Evolutionary conservation across 2,888 invertebrate species (phyloP), one percentile per base, ranked within the genome.

Genomic region (Caprella mutica): DNA sequence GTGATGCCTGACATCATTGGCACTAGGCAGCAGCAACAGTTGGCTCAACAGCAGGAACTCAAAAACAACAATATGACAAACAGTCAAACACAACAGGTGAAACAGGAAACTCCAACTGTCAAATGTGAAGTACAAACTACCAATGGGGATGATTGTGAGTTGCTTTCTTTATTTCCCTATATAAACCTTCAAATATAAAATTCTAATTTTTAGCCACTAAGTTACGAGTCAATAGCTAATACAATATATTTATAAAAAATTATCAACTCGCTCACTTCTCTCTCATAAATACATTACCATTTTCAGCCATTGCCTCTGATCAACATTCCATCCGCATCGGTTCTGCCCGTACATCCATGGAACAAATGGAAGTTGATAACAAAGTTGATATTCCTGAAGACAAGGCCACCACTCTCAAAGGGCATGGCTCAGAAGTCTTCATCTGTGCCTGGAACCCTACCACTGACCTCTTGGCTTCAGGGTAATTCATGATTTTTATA

Each of bases 361-460:
- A 68, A 65, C 60, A 67, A 50, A 62, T 70, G 69, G 76, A 70
- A 48, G 67, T 67, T 19, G 69, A 69, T 65, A 72, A 73, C 26
- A 76, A 84, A 55, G 87, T 93, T 67, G 94, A 96, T 77, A 96
- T 97, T 68, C 94, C 94, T 30, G 84, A 89, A 12, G 91, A 84
- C 65, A 92, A 93, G 75, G 93, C 96, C 0, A 94, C 92, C 1
- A 90, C 93, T 29, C 76, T 98, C 44, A 80, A 91, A 65, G 97
- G 96, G 0, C 97, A 98, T 72, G 94, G 96, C 72, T 94, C 94
- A 21, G 97, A 98, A 77, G 97, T 97, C 9, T 98, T 98, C 71
- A 97, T 98, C 68, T 98, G 97, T 77, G 96, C 97, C 5, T 98
- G 98, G 98, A 98, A 97, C 76, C 97, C 98, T 0, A 90, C 89